phyloP scores from a whole-genome alignment of 2,797 vertebrate species.

The Lateolabrax maculatus region DNA sequence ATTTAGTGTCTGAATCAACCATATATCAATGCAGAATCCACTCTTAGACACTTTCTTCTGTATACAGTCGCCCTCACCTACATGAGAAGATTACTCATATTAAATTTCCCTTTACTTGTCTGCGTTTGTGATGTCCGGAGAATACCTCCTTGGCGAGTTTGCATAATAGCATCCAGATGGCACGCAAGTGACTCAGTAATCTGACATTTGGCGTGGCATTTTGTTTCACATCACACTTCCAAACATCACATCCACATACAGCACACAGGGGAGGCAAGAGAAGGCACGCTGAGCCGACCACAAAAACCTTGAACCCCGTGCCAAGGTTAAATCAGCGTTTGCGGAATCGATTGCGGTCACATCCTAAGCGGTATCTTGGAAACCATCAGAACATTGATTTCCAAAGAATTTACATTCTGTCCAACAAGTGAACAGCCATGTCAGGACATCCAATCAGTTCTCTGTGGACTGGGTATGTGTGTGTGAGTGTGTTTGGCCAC shows the following conservation, averaged over 20 bases:
- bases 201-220: constrained; percentile 85
- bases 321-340: constrained; percentile 65
- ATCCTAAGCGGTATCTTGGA: constrained; percentile 8
- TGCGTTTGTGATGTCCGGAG: constrained; percentile 70
- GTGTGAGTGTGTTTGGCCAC: constrained; percentile 18
- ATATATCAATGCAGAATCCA: constrained; percentile 19
- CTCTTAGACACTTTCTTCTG: constrained; percentile 13
- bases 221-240: constrained; percentile 72
- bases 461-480: neutral
- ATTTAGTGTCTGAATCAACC: constrained; percentile 54
- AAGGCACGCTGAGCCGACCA: constrained; percentile 22
- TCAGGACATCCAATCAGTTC: constrained; percentile 14
- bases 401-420: constrained; percentile 45
- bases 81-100: constrained; percentile 59
- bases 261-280: constrained; percentile 34
- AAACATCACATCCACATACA: constrained; percentile 60
- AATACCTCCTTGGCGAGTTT: constrained; percentile 76
- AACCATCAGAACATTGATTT: constrained; percentile 54
- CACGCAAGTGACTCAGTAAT: constrained; percentile 81
- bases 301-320: constrained; percentile 57
- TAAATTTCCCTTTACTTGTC: constrained; percentile 44
- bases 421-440: constrained; percentile 21
- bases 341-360: constrained; percentile 33
- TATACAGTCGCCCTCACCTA: constrained; percentile 29
- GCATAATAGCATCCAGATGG: constrained; percentile 87